Evolutionary conservation across 2,888 invertebrate species (phyloP), one percentile per base, ranked within the genome.

Genomic region (Drosophila rubida): DNA sequence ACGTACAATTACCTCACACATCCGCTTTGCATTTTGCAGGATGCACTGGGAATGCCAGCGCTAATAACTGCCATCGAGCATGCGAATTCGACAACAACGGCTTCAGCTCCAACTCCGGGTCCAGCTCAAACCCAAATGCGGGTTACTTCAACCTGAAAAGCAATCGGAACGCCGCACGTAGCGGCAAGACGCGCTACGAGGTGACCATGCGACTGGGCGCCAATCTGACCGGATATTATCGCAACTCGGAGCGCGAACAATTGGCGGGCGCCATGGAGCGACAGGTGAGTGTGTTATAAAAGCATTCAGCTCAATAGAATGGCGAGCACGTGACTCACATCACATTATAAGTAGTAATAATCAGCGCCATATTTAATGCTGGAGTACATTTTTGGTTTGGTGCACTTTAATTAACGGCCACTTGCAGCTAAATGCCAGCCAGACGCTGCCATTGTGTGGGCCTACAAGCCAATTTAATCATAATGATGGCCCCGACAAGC

Each of bases 201-300:
- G 91, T 92, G 30, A 92, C 92, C 54, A 91, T 92, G 84, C 85
- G 91, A 9, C 86, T 91, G 42, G 92, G 91, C n/a, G 90, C 90
- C 49, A 92, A 91, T 75, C 74, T 92, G 5, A 91, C 91, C 37
- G 89, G 89, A n/a, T 90, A 87, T 50, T 91, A 91, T 83, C 90
- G 91, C 32, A 74, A 89, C 58, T 69, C 80, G 9, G 91, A 90
- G 46, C 70, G 83, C 6, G 90, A 90, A 19, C 90, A 91, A 75
- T 62, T 92, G 59, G 89, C 91, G 7, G 76, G 83, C 41, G 75
- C 90, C 30, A 75, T 92, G 73, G 92, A 92, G 60, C 80, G 90
- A 78, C 91, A 92, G 87, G 92, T 92, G 80, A 92, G 92, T 88
- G 51, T 4, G 23, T 46, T 41, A 64, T 60, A 58, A 55, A 44